These are phyloP conservation scores for Polymixis lichenea DNA, from an alignment of 2,888 invertebrate species.

Conservation along the genomic window DNA sequence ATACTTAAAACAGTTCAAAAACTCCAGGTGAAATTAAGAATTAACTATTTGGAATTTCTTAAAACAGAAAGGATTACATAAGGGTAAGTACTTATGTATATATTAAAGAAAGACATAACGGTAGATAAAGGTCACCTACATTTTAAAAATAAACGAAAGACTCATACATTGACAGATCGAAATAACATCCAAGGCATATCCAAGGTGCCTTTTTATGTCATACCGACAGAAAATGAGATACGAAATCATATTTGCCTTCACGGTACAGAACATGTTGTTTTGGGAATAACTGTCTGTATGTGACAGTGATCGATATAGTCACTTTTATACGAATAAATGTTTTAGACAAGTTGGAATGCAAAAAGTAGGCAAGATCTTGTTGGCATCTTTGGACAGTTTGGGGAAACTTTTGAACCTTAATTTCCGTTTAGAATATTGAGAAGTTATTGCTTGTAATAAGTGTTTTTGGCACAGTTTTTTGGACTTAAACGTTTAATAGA, in stretches of 20 bases:
- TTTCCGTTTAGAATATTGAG: conserved; percentile 60
- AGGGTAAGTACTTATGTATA: background rate
- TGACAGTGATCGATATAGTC: conserved; percentile 59
- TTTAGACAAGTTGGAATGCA: conserved; percentile 56
- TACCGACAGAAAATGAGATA: conserved; percentile 20
- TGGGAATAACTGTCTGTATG: conserved; percentile 43
- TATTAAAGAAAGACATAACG: background rate
- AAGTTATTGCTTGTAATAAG: conserved; percentile 24
- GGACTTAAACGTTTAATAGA: background rate
- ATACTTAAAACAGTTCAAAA: background rate
- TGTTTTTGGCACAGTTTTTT: conserved; percentile 18
- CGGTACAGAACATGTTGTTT: conserved; percentile 43
- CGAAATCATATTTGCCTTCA: conserved; percentile 37
- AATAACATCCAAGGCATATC: conserved; percentile 28
- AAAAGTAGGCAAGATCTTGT: conserved; percentile 41
- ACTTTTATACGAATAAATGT: conserved; percentile 54
- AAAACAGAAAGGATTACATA: background rate
- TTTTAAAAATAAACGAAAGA: conserved; percentile 24
- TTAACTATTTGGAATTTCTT: too few relatives aligned
- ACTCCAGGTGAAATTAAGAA: too few relatives aligned
- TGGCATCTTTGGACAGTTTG: conserved; percentile 38
- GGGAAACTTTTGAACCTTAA: conserved; percentile 44
- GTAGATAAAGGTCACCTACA: background rate
- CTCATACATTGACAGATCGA: conserved; percentile 5
- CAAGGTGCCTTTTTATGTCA: conserved; percentile 26